Conservation (phyloP, 2,113 vertebrate species). For the Lophochroa leadbeateri region DNA sequence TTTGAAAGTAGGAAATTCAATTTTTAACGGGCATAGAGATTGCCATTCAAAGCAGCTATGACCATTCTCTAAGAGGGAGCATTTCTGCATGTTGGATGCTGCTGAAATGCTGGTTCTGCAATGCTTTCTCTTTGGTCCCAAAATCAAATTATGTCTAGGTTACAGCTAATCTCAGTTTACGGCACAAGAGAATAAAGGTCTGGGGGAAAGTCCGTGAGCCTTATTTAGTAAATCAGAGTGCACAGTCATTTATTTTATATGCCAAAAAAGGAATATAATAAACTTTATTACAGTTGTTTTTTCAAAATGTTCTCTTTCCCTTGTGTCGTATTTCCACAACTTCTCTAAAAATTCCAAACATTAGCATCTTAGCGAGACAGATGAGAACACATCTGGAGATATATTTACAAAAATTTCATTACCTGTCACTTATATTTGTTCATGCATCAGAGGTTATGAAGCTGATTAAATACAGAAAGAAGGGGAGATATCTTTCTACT, state of each 20-base stretch:
- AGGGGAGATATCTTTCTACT: background rate
- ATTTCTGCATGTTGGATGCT: background rate
- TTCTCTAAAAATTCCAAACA: background rate
- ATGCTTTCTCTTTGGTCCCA: background rate
- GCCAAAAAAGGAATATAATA: background rate
- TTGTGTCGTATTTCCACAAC: background rate
- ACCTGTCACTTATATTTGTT: background rate
- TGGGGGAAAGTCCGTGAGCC: background rate
- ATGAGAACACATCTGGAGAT: fast-evolving
- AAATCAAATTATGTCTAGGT: background rate
- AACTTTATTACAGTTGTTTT: background rate
- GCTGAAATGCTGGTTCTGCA: background rate
- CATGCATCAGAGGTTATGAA: background rate
- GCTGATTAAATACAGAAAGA: background rate
- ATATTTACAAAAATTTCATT: background rate
- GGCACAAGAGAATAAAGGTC: background rate
- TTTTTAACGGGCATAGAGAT: background rate
- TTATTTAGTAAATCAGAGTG: background rate
- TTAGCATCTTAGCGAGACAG: fast-evolving
- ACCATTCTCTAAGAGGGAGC: background rate
- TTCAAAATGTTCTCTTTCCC: background rate
- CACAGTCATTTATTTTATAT: background rate
- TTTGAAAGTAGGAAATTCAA: background rate
- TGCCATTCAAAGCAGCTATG: background rate
- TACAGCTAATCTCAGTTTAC: background rate